Conservation (phyloP, 2,888 invertebrate species). For the Papilio demoleus region DNA sequence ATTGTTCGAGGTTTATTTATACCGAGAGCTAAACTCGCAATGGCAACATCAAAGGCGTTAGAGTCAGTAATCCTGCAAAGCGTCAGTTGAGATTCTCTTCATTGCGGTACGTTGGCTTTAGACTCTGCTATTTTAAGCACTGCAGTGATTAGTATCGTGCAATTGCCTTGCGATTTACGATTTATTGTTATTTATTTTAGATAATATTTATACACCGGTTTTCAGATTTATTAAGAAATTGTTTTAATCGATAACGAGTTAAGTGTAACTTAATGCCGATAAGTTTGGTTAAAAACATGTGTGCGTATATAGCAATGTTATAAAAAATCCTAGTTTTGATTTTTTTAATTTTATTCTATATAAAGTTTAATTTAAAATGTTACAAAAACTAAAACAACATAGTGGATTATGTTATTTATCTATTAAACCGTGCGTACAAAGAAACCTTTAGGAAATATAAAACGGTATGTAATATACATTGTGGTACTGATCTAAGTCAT, state of each 20-base stretch:
- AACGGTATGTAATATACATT: neutral
- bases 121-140: conserved; percentile 4
- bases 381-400: no score
- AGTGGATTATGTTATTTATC: no score
- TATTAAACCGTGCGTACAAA: no score
- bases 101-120: neutral
- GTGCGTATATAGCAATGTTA: no score
- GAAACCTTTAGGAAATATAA: neutral
- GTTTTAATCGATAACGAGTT: no score
- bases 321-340: no score
- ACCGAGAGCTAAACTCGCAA: neutral
- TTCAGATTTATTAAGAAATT: no score
- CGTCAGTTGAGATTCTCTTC: conserved; percentile 9
- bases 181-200: neutral
- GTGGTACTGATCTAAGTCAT: neutral
- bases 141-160: conserved; percentile 8
- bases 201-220: no score
- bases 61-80: conserved; percentile 14
- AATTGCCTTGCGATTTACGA: neutral
- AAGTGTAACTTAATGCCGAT: no score
- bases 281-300: no score
- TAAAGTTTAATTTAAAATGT: neutral
- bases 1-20: neutral
- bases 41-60: neutral
- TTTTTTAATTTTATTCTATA: no score